Percentiles rank a stretch among this genome's conserved stretches.
Conservation (phyloP, 2,113 vertebrate species). For the Vanacampus margaritifer region DNA sequence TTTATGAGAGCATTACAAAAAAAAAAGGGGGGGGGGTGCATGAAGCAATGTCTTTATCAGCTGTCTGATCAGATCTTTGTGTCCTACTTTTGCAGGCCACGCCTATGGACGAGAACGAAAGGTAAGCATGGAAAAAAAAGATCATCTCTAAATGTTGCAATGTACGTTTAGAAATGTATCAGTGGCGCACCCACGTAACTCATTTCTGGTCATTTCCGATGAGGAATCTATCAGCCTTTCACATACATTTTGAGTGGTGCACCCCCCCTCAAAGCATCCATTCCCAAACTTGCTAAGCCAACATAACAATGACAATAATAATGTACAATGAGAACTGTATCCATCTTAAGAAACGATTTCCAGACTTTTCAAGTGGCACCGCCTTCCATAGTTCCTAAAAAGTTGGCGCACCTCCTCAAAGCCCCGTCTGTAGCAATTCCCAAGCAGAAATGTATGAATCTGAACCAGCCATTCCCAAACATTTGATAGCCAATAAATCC, state of each 20-base stretch:
- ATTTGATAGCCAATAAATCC: no score
- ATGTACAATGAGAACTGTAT: not conserved
- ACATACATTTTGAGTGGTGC: no score
- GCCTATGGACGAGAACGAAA: slow-evolving; percentile 75
- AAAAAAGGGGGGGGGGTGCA: slow-evolving; percentile 20
- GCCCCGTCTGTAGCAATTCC: no score
- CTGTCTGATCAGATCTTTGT: slow-evolving; percentile 50
- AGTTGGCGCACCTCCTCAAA: not conserved
- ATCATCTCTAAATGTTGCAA: not conserved
- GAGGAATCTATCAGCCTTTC: no score
- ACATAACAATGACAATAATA: not conserved
- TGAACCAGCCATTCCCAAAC: no score
- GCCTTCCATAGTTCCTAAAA: not conserved
- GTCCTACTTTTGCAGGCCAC: slow-evolving; percentile 63
- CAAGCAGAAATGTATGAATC: no score
- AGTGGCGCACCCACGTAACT: no score
- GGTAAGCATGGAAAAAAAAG: slow-evolving; percentile 63
- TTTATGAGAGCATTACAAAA: not conserved
- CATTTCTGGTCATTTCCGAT: no score
- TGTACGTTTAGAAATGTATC: not conserved
- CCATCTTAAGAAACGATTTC: not conserved
- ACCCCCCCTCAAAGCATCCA: not conserved
- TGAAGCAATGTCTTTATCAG: slow-evolving; percentile 42
- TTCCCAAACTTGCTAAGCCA: not conserved
- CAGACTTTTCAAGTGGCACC: not conserved